A percentile compares a stretch with the other conserved stretches of the same genome.
These are phyloP conservation scores for Elaphurus davidianus DNA, from an alignment of 2,113 vertebrate genomes.

Conservation along the genomic window DNA sequence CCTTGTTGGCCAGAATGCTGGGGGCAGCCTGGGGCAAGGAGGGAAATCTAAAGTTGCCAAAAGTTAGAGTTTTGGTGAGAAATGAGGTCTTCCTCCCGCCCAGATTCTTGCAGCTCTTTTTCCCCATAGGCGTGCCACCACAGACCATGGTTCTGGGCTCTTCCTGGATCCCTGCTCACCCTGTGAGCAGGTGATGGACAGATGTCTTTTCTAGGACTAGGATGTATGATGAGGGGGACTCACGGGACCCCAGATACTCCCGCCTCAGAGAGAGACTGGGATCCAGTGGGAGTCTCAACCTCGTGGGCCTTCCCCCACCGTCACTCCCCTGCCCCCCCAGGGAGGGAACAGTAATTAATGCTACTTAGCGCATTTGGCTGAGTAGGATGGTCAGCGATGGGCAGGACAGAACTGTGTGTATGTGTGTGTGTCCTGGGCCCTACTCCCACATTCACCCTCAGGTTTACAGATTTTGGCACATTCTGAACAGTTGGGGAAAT, in stretches of 20 bases:
- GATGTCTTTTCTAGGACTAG: neutral
- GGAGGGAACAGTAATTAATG: constrained; percentile 39
- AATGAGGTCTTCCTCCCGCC: neutral
- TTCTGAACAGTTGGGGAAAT: neutral
- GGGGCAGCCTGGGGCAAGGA: neutral
- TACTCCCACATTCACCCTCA: neutral
- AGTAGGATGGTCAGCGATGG: constrained; percentile 32
- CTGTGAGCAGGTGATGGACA: neutral
- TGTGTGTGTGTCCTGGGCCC: neutral
- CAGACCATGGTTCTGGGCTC: neutral
- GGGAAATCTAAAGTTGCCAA: neutral
- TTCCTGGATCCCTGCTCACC: neutral
- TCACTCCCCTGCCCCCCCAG: neutral
- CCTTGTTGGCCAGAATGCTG: neutral
- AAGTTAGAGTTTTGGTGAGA: neutral
- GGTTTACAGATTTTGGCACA: neutral
- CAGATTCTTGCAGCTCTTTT: neutral
- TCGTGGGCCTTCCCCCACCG: neutral
- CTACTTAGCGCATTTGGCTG: constrained; percentile 28
- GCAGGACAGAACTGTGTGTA: neutral
- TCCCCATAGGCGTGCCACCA: neutral
- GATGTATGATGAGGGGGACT: neutral
- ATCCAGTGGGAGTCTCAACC: neutral
- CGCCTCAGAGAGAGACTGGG: neutral
- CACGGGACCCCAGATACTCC: neutral